Evolutionary conservation across 2,797 vertebrate species (phyloP).

Genomic region (Rhyacichthys aspro): DNA sequence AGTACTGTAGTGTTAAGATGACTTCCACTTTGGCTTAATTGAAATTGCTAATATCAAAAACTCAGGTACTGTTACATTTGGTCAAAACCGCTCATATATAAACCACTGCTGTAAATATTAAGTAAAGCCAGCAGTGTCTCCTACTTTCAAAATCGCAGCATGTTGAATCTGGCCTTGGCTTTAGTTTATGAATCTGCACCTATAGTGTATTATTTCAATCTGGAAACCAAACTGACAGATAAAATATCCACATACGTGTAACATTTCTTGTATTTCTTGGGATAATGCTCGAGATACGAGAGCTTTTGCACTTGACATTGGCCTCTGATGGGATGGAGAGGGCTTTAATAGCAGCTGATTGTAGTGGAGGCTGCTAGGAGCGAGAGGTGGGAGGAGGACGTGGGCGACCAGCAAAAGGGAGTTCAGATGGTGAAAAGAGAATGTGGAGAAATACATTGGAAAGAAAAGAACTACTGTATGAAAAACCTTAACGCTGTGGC

Average conservation of each 20-base stretch:
- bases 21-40: too few species aligned
- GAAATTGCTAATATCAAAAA: too few species aligned
- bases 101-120: neutral
- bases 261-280: neutral
- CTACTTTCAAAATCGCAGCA: neutral
- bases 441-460: neutral
- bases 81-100: neutral
- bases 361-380: conserved; percentile 26
- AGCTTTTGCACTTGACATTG: neutral
- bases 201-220: neutral
- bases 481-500: neutral
- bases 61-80: too few species aligned
- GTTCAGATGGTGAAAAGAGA: neutral
- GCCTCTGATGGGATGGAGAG: conserved; percentile 5
- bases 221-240: too few species aligned
- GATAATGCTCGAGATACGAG: neutral
- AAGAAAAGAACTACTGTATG: neutral
- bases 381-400: conserved; percentile 22
- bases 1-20: too few species aligned
- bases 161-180: neutral
- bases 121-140: too few species aligned
- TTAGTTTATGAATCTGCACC: too few species aligned
- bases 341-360: conserved; percentile 19
- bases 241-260: neutral
- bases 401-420: conserved; percentile 22